Base-by-base conservation (phyloP, 1,140 invertebrate genomes). In the Apocrypta bakeri region DNA sequence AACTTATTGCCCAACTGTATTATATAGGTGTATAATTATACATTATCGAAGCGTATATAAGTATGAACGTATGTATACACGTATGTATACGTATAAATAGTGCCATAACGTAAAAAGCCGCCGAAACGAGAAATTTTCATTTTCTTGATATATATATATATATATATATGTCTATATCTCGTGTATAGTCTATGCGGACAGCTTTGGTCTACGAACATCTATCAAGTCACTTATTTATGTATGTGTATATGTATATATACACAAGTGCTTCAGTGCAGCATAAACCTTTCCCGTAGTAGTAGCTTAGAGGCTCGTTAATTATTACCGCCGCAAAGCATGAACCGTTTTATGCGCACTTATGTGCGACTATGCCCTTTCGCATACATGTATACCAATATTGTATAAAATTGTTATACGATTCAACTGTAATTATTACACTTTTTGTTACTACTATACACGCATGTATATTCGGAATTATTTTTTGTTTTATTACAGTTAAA, bases 281-380 rank as follows among this genome's bases (percentile, higher is more conserved):
- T 80, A n/a, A 80, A 71, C 24, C 56, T 48, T 71, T 40, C 61
- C 33, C 12, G 63, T 27, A 17, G 17, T 27, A 25, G 63, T 27
- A 17, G 17, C 40, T 79, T 56, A 71, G 71, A 71, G 66, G 17
- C 66, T 79, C 77, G 64, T 71, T 69, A 79, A 79, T 79, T 79
- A 79, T 79, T 42, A 56, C 6, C 25, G 11, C 21, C 25, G 48
- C n/a, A n/a, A 68, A 78, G 63, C 63, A 42, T 12, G 63, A 68
- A 68, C 61, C 75, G 33, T 78, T 78, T 40, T 48, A 27, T 68
- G 33, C 2, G 21, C 24, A 48, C 14, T 56, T 4, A 7, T 56
- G 63, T 11, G 25, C 56, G 56, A 14, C 56, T 61, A 61, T n/a
- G 56, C 25, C 63, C 27, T 66, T 66, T 29, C 63, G 25, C 27